phyloP scores from a whole-genome alignment of 2,113 vertebrate genomes.

The Raja brachyura region DNA sequence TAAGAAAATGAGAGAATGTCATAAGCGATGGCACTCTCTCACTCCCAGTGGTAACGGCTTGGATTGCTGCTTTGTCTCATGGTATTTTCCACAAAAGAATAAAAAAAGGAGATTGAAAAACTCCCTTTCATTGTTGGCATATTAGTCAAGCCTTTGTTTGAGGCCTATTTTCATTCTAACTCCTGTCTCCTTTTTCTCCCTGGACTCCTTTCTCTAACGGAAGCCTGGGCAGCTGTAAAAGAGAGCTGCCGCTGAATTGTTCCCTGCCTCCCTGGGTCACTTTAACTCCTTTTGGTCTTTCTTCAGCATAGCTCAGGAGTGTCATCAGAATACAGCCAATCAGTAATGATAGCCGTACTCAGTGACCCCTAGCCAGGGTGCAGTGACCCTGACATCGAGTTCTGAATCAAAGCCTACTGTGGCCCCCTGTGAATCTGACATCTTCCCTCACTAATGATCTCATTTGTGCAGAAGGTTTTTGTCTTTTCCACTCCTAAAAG shows the following conservation, averaged over 20 bases:
- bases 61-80: slow-evolving; percentile 7
- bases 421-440: slow-evolving; percentile 4
- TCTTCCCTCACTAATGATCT: slow-evolving; percentile 29
- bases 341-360: slow-evolving; percentile 25
- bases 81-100: not conserved
- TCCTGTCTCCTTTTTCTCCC: slow-evolving; percentile 17
- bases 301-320: slow-evolving; percentile 25
- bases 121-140: slow-evolving; percentile 26
- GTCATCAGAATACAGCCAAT: slow-evolving; percentile 38
- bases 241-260: slow-evolving; percentile 31
- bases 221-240: slow-evolving; percentile 29
- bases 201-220: not conserved
- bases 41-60: not conserved
- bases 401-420: slow-evolving; percentile 26
- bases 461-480: slow-evolving; percentile 30
- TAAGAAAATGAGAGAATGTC: not conserved
- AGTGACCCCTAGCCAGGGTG: not conserved
- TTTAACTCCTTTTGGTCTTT: slow-evolving; percentile 37
- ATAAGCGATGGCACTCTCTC: not conserved
- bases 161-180: not conserved
- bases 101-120: slow-evolving; percentile 27
- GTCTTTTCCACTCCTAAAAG: slow-evolving; percentile 25
- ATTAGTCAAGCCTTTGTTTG: slow-evolving; percentile 28
- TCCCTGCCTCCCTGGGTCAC: slow-evolving; percentile 3
- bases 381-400: slow-evolving; percentile 33